A percentile compares a stretch with the other conserved stretches of the same genome.
Conservation (phyloP, 2,797 vertebrate genomes). For the Paguma larvata region DNA sequence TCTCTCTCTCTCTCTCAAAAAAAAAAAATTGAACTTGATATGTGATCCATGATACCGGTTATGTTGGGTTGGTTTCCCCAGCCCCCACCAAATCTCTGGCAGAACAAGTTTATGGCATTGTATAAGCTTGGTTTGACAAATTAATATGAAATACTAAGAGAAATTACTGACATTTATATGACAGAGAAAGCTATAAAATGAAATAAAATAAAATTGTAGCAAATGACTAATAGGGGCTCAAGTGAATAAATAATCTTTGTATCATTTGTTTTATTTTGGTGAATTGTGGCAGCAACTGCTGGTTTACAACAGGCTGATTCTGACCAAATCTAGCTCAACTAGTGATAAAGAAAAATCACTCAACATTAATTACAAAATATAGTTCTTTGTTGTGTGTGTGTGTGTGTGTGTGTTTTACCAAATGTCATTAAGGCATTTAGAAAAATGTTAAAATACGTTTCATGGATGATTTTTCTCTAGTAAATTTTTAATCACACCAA, state of each 20-base stretch:
- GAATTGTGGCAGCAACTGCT: slow-evolving; percentile 82
- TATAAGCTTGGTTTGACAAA: slow-evolving; percentile 50
- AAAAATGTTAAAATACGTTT: slow-evolving; percentile 86
- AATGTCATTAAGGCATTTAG: slow-evolving; percentile 79
- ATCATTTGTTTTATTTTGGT: slow-evolving; percentile 81
- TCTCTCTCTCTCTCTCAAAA: too few species aligned
- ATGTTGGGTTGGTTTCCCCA: neutral
- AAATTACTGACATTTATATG: slow-evolving; percentile 66
- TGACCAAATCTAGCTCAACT: slow-evolving; percentile 85
- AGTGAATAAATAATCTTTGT: slow-evolving; percentile 78
- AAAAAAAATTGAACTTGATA: neutral
- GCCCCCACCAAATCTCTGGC: neutral
- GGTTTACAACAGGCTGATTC: slow-evolving; percentile 85
- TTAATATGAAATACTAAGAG: slow-evolving; percentile 53
- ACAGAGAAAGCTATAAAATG: slow-evolving; percentile 17
- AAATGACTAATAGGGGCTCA: slow-evolving; percentile 59
- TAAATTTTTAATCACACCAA: slow-evolving; percentile 87
- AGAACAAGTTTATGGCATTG: neutral
- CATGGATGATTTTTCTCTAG: slow-evolving; percentile 82
- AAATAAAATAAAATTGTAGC: slow-evolving; percentile 72
- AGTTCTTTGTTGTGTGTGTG: slow-evolving; percentile 35
- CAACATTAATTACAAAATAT: slow-evolving; percentile 78
- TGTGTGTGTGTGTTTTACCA: slow-evolving; percentile 65
- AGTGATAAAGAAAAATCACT: slow-evolving; percentile 83
- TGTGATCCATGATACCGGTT: neutral